Percentiles rank a stretch among this genome's conserved stretches.
Conservation (phyloP, 2,113 vertebrate species). For the Rana temporaria region DNA sequence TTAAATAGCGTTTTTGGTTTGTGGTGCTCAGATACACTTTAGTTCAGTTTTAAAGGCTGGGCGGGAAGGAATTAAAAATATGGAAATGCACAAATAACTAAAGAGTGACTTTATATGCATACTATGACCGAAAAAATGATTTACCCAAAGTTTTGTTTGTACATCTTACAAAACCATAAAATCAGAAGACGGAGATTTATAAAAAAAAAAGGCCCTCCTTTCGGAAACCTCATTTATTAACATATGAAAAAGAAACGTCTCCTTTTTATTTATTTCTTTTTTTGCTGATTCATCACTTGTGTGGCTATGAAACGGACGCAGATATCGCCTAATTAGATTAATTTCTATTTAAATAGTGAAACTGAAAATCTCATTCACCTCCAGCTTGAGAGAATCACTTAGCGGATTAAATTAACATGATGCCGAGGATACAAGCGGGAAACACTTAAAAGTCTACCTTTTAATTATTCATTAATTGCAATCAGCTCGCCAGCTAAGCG, state of each 20-base stretch:
- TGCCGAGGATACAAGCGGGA: slow-evolving; percentile 35
- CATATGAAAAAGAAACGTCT: background rate
- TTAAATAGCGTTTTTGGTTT: too few relatives aligned
- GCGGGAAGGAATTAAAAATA: too few relatives aligned
- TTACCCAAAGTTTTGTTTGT: too few relatives aligned
- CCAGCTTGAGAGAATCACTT: slow-evolving; percentile 44
- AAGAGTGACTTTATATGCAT: too few relatives aligned
- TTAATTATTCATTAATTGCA: slow-evolving; percentile 54
- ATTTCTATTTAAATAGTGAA: slow-evolving; percentile 44
- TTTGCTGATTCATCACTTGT: slow-evolving; percentile 2
- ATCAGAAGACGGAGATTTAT: background rate
- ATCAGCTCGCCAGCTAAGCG: slow-evolving; percentile 18
- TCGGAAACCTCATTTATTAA: background rate
- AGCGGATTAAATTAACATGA: slow-evolving; percentile 37
- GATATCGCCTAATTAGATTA: slow-evolving; percentile 22
- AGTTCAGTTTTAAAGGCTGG: too few relatives aligned
- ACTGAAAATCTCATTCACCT: slow-evolving; percentile 35
- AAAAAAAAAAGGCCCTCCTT: background rate
- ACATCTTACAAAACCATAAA: background rate
- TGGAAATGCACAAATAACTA: too few relatives aligned
- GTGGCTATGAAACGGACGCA: background rate
- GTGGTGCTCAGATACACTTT: too few relatives aligned
- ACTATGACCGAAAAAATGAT: too few relatives aligned
- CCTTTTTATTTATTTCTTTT: too few relatives aligned
- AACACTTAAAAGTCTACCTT: slow-evolving; percentile 41